Evolutionary conservation across 2,113 vertebrate species (phyloP), one percentile per base, ranked within the genome.

Genomic region (Austrofundulus limnaeus): DNA sequence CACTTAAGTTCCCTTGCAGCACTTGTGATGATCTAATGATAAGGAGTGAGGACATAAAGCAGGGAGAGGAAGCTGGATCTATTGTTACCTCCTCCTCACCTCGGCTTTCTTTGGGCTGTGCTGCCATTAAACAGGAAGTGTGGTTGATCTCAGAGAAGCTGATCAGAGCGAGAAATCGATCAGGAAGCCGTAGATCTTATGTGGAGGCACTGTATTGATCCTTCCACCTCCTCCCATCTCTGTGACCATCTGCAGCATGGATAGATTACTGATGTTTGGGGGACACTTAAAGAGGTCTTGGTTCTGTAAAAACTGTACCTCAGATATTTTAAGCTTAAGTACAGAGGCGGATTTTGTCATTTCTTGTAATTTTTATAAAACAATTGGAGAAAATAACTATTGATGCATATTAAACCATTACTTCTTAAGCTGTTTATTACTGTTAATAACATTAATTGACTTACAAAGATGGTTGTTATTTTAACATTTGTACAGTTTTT

Each of bases 171-270:
- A 71, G 74, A 75, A 85, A 88, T 91, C 83, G 68, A 88, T 88
- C 77, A 90, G 77, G 78, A 85, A 85, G 88, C 86, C 85, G 90
- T 90, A 87, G 84, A 80, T 90, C 85, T 85, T 83, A 73, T 85
- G 81, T 64, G 80, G 85, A 89, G 82, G 75, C 25, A 68, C 64
- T 20, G 23, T 84, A 91, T 92, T 77, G 90, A 92, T 91, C 83
- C 64, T 42, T 69, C 70, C 42, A 21, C 71, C 79, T 61, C 78
- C 78, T 78, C 79, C 82, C 79, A 81, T 90, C 79, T 70, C 88
- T 82, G 80, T 77, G 85, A 90, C 90, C 70, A 88, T 88, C 84
- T 75, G 78, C 79, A 66, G 80, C 75, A 76, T 61, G 75, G 79
- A 75, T 75, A 78, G 80, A 86, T 86, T 83, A 76, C 77, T 66